phyloP scores from a whole-genome alignment of 2,797 vertebrate species.

The Sebastes baramenuke region DNA sequence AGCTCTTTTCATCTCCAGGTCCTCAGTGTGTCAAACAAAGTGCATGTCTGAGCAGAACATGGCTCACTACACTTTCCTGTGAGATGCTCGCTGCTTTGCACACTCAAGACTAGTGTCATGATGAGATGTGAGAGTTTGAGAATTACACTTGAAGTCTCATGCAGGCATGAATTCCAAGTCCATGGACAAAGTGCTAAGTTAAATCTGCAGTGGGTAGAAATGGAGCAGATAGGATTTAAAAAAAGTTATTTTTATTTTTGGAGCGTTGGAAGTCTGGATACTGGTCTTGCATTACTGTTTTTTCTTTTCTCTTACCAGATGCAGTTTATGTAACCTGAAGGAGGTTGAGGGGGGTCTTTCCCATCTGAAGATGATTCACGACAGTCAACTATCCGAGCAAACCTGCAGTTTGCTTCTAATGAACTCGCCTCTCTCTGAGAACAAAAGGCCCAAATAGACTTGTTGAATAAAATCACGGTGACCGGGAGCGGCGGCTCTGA shows the following conservation, averaged over 20 bases:
- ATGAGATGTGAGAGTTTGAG: not conserved
- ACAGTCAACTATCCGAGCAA: slow-evolving; percentile 81
- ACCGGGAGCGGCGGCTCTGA: slow-evolving; percentile 21
- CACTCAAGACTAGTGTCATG: not conserved
- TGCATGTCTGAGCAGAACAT: too few species aligned
- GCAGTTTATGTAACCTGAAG: slow-evolving; percentile 93
- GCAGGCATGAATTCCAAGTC: too few species aligned
- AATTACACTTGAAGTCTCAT: too few species aligned
- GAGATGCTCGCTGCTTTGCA: too few species aligned
- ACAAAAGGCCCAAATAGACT: slow-evolving; percentile 63
- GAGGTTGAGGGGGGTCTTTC: slow-evolving; percentile 58
- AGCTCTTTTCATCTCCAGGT: slow-evolving; percentile 17
- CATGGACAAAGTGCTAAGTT: too few species aligned
- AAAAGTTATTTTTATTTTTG: too few species aligned
- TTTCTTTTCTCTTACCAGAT: slow-evolving; percentile 81
- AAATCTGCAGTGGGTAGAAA: too few species aligned
- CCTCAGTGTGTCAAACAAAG: too few species aligned
- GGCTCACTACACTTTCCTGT: too few species aligned
- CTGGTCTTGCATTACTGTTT: not conserved
- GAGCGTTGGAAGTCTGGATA: not conserved
- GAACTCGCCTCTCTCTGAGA: slow-evolving; percentile 81
- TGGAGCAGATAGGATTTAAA: too few species aligned
- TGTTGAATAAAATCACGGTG: slow-evolving; percentile 66
- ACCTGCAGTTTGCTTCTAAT: slow-evolving; percentile 82
- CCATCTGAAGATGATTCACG: slow-evolving; percentile 78